Percentiles rank a stretch among this genome's conserved stretches.
Evolutionary conservation across 2,888 invertebrate species (phyloP).

Genomic region (Pachydiplax longipennis): DNA sequence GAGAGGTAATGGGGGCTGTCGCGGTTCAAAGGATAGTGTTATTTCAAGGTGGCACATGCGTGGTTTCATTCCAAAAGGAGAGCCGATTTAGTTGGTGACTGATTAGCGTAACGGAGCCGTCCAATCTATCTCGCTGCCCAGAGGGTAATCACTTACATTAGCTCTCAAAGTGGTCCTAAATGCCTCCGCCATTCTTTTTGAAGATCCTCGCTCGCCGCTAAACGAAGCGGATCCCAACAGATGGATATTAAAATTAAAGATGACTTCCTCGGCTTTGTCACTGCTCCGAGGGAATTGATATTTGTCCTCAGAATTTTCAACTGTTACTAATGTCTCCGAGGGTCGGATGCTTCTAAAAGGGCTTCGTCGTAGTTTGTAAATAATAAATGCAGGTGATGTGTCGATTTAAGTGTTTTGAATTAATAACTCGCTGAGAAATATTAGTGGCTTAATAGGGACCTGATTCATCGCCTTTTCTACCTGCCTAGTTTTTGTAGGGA

Average conservation of each 20-base stretch:
- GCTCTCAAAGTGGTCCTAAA: conserved; percentile 34
- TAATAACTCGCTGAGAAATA: too few relatives aligned
- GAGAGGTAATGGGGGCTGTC: conserved; percentile 26
- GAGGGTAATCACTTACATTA: conserved; percentile 37
- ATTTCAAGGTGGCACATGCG: conserved; percentile 43
- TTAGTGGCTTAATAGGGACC: too few relatives aligned
- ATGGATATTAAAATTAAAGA: conserved; percentile 24
- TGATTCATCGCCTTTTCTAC: too few relatives aligned
- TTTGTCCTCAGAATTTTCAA: not conserved
- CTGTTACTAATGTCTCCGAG: not conserved
- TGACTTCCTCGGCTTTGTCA: not conserved
- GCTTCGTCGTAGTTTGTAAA: not conserved
- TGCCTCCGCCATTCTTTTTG: not conserved
- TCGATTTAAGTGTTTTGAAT: too few relatives aligned
- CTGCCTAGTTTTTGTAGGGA: too few relatives aligned
- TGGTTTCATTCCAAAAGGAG: conserved; percentile 36
- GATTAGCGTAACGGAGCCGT: conserved; percentile 39
- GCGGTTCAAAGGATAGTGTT: conserved; percentile 30
- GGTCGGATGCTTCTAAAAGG: not conserved
- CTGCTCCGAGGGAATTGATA: not conserved
- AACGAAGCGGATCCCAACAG: not conserved
- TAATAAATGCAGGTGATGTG: not conserved
- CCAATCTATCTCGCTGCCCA: conserved; percentile 33
- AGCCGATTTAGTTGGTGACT: conserved; percentile 42
- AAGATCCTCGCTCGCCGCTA: not conserved